Evolutionary conservation across 2,888 invertebrate species (phyloP), one percentile per base, ranked within the genome.

Genomic region (Agrypnus murinus): DNA sequence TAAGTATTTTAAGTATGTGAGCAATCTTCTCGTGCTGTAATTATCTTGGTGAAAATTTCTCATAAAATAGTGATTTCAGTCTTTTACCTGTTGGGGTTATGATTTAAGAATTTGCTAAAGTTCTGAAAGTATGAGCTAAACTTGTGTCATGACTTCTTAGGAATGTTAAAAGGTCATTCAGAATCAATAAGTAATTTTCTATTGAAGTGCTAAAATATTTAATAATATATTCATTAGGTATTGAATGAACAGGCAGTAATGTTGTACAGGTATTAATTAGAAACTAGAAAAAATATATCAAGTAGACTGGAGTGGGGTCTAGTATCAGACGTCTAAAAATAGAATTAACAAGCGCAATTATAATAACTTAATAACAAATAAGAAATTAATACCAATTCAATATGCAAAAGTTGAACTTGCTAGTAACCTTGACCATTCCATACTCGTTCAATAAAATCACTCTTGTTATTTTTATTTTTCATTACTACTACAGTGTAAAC

Each of bases 361-460:
- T n/a, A n/a, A n/a, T n/a, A n/a, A n/a, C n/a, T n/a, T 14, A 31
- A 19, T 10, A 58, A 25, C 31, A 63, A 45, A 45, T 40, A 25
- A 34, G 36, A 4, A 60, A 63, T 50, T 38, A 63, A 38, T 50
- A n/a, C 60, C 5, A 10, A 1, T 9, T 43, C 3, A 58, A 40
- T 40, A 40, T 48, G 50, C 17, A 64, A 55, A 64, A 19, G 14
- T 55, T 53, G 53, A 64, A 64, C 64, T 43, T 55, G 62, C 9
- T 40, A 4, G 43, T 53, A 64, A 43, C 64, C 64, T 64, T 64
- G 64, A 64, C 64, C 64, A 64, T 32, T 50, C 64, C 64, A 10
- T 53, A 43, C 10, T 64, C 12, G 64, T 63, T 38, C 40, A 55
- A 55, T 60, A 45, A 32, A 15, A 46, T 46, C 6, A 14, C 17